phyloP scores from a whole-genome alignment of 2,888 invertebrate species.

The Ophonus ardosiacus region DNA sequence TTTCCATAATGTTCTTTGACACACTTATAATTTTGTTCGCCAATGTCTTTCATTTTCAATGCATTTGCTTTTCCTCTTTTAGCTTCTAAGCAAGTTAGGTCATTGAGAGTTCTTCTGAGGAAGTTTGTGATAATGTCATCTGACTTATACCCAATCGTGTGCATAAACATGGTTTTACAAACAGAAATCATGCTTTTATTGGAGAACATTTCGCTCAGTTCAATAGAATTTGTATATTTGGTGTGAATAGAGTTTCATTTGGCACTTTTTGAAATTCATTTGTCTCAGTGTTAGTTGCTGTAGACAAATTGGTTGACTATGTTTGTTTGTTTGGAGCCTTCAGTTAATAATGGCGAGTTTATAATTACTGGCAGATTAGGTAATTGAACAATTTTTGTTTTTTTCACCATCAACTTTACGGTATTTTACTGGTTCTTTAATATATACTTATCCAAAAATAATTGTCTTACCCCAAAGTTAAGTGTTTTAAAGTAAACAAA shows the following conservation, averaged over 20 bases:
- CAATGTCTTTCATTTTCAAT: neutral
- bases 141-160: slow-evolving; percentile 8
- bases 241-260: too few relatives aligned
- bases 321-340: too few relatives aligned
- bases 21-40: slow-evolving; percentile 4
- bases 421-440: too few relatives aligned
- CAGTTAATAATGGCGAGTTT: too few relatives aligned
- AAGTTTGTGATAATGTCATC: slow-evolving; percentile 1
- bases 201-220: neutral
- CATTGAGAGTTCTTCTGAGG: neutral
- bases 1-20: slow-evolving; percentile 1
- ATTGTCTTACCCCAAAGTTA: too few relatives aligned
- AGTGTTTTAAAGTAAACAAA: too few relatives aligned
- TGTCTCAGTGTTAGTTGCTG: slow-evolving; percentile 20
- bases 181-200: neutral
- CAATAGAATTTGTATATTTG: neutral
- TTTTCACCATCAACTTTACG: too few relatives aligned
- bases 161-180: slow-evolving; percentile 10
- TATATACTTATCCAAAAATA: too few relatives aligned
- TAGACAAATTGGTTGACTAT: neutral
- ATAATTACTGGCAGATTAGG: too few relatives aligned
- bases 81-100: neutral
- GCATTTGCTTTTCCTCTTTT: neutral
- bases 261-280: neutral
- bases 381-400: too few relatives aligned